A percentile compares a stretch with the other conserved stretches of the same genome.
Conservation (phyloP, 1,140 invertebrate species). For the Bemisia tabaci region DNA sequence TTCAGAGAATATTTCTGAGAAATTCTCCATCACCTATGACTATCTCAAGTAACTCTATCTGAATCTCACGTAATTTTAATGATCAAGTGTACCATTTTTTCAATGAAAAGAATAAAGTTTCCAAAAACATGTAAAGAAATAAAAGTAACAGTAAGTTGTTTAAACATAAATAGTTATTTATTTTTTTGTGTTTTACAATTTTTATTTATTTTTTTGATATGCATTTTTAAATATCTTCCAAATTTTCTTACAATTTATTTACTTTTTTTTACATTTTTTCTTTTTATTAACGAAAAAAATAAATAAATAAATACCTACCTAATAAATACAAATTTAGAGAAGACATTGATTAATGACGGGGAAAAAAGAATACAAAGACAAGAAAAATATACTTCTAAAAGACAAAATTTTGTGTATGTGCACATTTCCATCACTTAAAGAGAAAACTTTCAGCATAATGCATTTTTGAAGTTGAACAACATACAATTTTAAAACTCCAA, state of each 20-base stretch:
- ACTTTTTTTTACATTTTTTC: background rate
- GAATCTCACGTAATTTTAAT: no score
- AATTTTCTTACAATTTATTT: slow-evolving; percentile 1
- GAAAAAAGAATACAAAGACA: background rate
- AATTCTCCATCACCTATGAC: no score
- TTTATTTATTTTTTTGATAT: background rate
- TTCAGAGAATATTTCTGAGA: no score
- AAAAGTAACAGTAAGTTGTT: no score
- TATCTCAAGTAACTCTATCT: no score
- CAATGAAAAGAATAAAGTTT: no score
- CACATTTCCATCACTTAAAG: no score
- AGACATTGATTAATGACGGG: background rate
- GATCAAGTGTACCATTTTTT: no score
- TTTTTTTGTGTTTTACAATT: background rate
- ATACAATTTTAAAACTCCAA: no score
- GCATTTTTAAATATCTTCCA: background rate
- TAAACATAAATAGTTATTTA: slow-evolving; percentile 1
- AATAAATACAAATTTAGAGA: background rate
- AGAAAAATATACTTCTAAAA: background rate
- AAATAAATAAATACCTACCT: background rate
- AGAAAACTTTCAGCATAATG: no score
- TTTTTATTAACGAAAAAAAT: background rate
- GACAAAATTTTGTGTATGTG: background rate
- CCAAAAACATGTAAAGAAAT: no score
- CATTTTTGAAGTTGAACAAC: no score